Evolutionary conservation across 1,140 invertebrate genomes (phyloP).

Genomic region (Bilobella aurantiaca): DNA sequence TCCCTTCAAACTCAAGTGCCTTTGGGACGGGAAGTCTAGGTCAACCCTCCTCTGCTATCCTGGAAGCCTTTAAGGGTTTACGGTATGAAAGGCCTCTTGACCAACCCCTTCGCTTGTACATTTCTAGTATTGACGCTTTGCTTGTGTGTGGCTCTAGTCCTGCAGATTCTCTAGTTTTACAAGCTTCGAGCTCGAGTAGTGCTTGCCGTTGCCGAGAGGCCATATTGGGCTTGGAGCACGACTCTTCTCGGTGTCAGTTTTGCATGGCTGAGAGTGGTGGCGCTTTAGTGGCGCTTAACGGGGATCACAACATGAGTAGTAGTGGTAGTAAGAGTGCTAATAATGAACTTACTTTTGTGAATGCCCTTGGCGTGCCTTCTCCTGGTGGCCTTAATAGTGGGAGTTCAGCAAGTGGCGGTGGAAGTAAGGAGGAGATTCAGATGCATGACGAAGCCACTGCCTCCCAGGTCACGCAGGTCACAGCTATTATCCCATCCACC

Average conservation of each 20-base stretch:
- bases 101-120: slow-evolving; percentile 24
- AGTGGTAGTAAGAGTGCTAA: background rate
- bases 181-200: too few relatives aligned
- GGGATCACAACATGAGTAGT: too few relatives aligned
- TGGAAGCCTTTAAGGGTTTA: slow-evolving; percentile 19
- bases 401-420: background rate
- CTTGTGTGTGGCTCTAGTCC: slow-evolving; percentile 25
- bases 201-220: too few relatives aligned
- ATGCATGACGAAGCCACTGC: background rate
- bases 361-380: background rate
- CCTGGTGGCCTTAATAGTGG: background rate
- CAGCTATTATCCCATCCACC: background rate
- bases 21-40: background rate
- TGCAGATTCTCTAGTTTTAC: background rate
- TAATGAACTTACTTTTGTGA: background rate
- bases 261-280: background rate
- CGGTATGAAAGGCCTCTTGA: slow-evolving; percentile 19
- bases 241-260: too few relatives aligned
- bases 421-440: background rate
- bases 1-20: background rate
- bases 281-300: too few relatives aligned
- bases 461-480: too few relatives aligned
- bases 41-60: background rate
- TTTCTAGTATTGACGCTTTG: slow-evolving; percentile 34
- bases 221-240: too few relatives aligned